A percentile compares a stretch with the other conserved stretches of the same genome.
phyloP scores from a whole-genome alignment of 2,113 vertebrate genomes.

The Myodes glareolus region DNA sequence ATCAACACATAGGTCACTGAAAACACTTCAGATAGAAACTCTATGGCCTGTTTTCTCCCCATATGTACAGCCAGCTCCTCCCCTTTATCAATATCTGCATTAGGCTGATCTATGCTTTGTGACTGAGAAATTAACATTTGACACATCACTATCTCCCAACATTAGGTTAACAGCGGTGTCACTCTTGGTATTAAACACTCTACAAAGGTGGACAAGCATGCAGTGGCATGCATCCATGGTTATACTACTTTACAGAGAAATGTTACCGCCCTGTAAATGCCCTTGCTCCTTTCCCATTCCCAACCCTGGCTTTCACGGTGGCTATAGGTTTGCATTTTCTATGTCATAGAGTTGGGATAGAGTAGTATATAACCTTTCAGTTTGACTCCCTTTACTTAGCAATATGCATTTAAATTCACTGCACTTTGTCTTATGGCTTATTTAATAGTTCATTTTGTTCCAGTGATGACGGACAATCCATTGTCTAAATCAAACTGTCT shows the following conservation, averaged over 20 bases:
- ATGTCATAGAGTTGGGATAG: not conserved
- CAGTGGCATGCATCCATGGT: not conserved
- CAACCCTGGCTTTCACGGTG: not conserved
- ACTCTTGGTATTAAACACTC: not conserved
- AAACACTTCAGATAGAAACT: not conserved
- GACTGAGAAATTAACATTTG: not conserved
- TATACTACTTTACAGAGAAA: not conserved
- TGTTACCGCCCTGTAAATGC: not conserved
- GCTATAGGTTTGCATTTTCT: not conserved
- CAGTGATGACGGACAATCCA: not conserved
- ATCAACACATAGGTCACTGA: not conserved
- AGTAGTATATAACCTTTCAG: not conserved
- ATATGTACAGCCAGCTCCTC: not conserved
- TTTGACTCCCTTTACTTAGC: not conserved
- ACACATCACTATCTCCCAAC: not conserved
- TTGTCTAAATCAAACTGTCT: not conserved
- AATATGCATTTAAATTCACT: not conserved
- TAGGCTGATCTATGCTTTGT: not conserved
- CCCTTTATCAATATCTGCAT: not conserved
- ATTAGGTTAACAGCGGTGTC: not conserved
- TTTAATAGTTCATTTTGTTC: not conserved
- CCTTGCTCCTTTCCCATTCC: not conserved
- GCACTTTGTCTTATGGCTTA: not conserved
- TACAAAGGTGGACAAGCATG: not conserved
- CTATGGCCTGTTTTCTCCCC: accelerated